Evolutionary conservation across 2,888 invertebrate genomes (phyloP).

Genomic region (Campoplex capitator): DNA sequence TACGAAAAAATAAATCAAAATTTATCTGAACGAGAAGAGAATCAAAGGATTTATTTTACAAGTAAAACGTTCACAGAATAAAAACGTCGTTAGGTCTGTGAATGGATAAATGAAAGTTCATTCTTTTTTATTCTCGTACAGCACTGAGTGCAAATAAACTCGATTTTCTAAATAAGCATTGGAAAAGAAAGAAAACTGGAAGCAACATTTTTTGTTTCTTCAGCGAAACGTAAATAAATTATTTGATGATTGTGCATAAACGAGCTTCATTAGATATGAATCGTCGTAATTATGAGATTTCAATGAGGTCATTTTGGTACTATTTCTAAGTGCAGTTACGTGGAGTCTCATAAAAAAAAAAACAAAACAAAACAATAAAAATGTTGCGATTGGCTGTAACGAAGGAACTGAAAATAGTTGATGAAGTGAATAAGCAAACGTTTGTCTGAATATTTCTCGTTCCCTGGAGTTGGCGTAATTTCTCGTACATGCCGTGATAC

Average conservation of each 20-base stretch:
- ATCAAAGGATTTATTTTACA: too few relatives aligned
- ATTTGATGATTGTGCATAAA: background rate
- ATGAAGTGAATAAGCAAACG: background rate
- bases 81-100: too few relatives aligned
- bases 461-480: background rate
- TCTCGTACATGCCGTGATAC: constrained; percentile 54
- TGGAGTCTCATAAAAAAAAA: background rate
- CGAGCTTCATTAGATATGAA: background rate
- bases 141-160: too few relatives aligned
- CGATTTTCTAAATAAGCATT: too few relatives aligned
- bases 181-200: background rate
- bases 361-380: background rate
- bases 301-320: background rate
- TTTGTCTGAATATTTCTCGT: background rate
- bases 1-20: too few relatives aligned
- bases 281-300: background rate
- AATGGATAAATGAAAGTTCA: too few relatives aligned
- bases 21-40: too few relatives aligned
- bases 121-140: too few relatives aligned
- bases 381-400: background rate
- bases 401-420: background rate
- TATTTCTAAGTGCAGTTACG: background rate
- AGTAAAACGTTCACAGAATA: too few relatives aligned
- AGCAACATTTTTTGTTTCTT: background rate
- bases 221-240: background rate